Percentiles rank a stretch among this genome's conserved stretches.
Conservation (phyloP, 2,888 invertebrate species). For the Troilus luridus region DNA sequence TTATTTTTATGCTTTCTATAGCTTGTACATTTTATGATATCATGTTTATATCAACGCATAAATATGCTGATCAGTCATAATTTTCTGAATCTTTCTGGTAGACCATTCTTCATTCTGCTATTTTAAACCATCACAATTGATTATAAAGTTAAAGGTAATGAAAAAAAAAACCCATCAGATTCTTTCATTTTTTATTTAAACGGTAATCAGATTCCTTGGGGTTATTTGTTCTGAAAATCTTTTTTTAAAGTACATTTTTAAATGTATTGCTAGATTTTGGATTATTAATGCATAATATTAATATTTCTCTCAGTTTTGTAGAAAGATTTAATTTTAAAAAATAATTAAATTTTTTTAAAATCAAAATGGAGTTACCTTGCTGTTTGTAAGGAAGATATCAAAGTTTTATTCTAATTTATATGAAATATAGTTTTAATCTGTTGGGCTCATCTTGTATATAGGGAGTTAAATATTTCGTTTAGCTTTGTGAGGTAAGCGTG, state of each 20-base stretch:
- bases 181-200: neutral
- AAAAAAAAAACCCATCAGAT: neutral
- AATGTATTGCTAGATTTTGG: neutral
- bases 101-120: neutral
- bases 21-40: neutral
- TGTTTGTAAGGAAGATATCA: neutral
- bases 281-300: neutral
- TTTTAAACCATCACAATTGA: neutral
- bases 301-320: slow-evolving; percentile 4
- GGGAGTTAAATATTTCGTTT: neutral
- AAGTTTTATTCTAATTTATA: neutral
- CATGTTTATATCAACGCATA: neutral
- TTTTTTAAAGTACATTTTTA: neutral
- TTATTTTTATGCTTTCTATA: neutral
- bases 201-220: neutral
- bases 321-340: neutral
- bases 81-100: neutral
- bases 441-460: neutral
- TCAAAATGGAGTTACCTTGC: slow-evolving; percentile 29
- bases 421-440: neutral
- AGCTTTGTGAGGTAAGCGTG: neutral
- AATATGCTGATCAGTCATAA: neutral
- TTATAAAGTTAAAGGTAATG: neutral
- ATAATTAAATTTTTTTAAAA: neutral
- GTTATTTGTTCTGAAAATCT: neutral